These are phyloP conservation scores for Drosophila subpulchrella DNA, from an alignment of 1,140 invertebrate genomes.

Conservation along the genomic window DNA sequence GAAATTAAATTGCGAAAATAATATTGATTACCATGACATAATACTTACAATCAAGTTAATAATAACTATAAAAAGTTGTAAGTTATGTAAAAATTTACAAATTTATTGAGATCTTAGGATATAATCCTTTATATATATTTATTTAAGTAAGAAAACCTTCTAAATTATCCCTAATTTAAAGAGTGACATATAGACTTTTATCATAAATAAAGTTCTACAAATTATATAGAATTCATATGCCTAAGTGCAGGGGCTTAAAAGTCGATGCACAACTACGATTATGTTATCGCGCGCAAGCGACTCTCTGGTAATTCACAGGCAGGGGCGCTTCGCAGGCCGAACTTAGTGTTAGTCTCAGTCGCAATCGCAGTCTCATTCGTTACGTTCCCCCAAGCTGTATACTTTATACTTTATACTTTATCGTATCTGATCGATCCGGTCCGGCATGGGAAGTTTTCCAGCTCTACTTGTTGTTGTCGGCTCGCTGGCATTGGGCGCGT, in stretches of 20 bases:
- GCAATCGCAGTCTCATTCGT: slow-evolving; percentile 34
- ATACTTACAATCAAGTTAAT: no score
- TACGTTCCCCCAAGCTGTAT: slow-evolving; percentile 1
- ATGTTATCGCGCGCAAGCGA: slow-evolving; percentile 38
- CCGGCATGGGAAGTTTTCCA: slow-evolving; percentile 57
- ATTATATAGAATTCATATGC: background rate
- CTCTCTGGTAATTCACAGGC: slow-evolving; percentile 31
- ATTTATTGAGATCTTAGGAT: no score
- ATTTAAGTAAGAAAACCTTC: no score
- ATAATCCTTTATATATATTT: no score
- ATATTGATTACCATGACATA: no score
- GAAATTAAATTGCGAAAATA: no score
- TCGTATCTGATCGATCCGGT: slow-evolving; percentile 46
- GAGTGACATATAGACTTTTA: no score
- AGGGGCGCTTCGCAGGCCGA: slow-evolving; percentile 2
- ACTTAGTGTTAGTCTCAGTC: slow-evolving; percentile 19
- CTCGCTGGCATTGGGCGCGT: slow-evolving; percentile 53
- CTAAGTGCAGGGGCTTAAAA: background rate
- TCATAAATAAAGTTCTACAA: no score
- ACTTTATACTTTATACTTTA: background rate
- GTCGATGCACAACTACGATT: slow-evolving; percentile 24
- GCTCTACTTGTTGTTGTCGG: slow-evolving; percentile 35
- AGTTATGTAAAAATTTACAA: no score
- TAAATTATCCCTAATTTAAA: no score
- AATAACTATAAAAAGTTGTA: no score